Evolutionary conservation across 2,888 invertebrate genomes (phyloP).

Genomic region (Conops quadrifasciatus): DNA sequence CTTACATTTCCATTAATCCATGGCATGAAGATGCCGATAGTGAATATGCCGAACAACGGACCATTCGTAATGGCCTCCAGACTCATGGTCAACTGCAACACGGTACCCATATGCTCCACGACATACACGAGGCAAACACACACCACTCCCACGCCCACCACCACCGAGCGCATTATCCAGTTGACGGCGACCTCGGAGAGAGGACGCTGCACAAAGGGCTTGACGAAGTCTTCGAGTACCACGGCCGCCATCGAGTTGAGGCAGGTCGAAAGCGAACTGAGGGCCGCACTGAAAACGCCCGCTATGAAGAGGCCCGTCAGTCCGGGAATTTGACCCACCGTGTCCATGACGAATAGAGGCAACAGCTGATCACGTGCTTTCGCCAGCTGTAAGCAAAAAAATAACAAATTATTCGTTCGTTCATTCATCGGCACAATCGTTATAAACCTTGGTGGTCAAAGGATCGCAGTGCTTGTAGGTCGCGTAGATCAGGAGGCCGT

Average conservation of each 20-base stretch:
- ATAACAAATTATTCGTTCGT: background rate
- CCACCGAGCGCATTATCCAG: constrained; percentile 76
- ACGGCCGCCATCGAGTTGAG: constrained; percentile 82
- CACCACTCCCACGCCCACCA: constrained; percentile 73
- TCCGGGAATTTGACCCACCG: constrained; percentile 78
- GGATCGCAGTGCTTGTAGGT: constrained; percentile 74
- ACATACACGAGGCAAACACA: constrained; percentile 75
- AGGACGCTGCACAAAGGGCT: constrained; percentile 70
- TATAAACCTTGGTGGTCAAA: constrained; percentile 68
- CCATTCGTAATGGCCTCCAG: constrained; percentile 77
- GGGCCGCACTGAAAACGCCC: constrained; percentile 88
- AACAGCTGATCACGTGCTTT: constrained; percentile 80
- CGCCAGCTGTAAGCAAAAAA: constrained; percentile 67
- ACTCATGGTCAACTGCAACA: constrained; percentile 74
- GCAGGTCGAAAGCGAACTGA: constrained; percentile 82
- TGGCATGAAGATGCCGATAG: constrained; percentile 75
- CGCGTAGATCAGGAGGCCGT: constrained; percentile 72
- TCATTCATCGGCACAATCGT: too few species aligned
- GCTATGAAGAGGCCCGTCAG: constrained; percentile 88
- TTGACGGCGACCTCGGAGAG: constrained; percentile 68
- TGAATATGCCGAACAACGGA: constrained; percentile 73
- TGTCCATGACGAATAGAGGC: constrained; percentile 87
- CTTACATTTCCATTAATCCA: constrained; percentile 73
- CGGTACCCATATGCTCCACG: constrained; percentile 80
- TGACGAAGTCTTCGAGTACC: constrained; percentile 77